Percentiles rank a stretch among this genome's conserved stretches.
phyloP scores from a whole-genome alignment of 1,140 invertebrate genomes.

The Helicorthomorpha holstii region DNA sequence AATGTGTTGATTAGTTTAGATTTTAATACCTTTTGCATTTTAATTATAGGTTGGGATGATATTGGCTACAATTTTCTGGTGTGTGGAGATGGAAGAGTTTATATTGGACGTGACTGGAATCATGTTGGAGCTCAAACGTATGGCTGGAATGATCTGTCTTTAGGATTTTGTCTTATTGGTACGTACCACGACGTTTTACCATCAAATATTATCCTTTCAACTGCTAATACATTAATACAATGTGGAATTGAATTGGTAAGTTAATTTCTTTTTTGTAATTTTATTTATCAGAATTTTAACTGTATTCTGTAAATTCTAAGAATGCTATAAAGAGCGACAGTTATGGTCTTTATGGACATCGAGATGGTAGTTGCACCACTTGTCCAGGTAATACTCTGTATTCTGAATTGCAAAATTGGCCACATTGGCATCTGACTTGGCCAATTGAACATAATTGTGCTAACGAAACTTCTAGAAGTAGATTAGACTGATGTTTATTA shows the following conservation, averaged over 20 bases:
- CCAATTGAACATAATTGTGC: background rate
- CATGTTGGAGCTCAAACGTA: conserved; percentile 42
- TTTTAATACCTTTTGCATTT: background rate
- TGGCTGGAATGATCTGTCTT: conserved; percentile 38
- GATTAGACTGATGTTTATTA: too few relatives aligned
- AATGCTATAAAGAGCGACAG: too few relatives aligned
- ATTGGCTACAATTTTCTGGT: conserved; percentile 48
- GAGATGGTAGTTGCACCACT: conserved; percentile 8
- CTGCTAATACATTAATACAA: conserved; percentile 1
- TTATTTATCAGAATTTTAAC: too few relatives aligned
- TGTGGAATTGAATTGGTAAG: conserved; percentile 3
- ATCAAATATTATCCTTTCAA: background rate
- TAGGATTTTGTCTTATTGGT: conserved; percentile 57
- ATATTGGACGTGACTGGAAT: conserved; percentile 56
- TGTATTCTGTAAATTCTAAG: too few relatives aligned
- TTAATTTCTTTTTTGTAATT: background rate
- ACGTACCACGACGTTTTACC: conserved; percentile 12
- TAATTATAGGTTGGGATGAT: conserved; percentile 3
- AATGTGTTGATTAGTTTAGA: background rate
- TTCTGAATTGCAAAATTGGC: background rate
- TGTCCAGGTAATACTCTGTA: conserved; percentile 9
- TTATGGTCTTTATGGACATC: conserved; percentile 8
- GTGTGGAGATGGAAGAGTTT: conserved; percentile 54
- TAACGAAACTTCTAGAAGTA: background rate
- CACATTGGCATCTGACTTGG: conserved; percentile 1